Conservation (phyloP, 2,888 invertebrate species). For the Lasius platythorax region DNA sequence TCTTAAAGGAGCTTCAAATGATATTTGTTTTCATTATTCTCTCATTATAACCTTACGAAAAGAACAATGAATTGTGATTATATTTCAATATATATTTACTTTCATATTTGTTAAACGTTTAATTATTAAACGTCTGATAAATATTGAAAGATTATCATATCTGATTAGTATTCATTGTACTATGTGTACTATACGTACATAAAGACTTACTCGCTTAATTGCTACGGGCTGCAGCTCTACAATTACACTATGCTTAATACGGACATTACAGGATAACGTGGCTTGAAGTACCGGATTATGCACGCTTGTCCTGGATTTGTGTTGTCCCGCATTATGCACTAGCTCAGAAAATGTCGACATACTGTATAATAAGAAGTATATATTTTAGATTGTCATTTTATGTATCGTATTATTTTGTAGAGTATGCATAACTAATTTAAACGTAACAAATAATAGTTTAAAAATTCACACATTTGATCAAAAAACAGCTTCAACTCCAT, state of each 20-base stretch:
- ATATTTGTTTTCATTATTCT: slow-evolving; percentile 12
- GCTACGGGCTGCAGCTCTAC: slow-evolving; percentile 24
- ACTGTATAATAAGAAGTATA: slow-evolving; percentile 34
- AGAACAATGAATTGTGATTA: background rate
- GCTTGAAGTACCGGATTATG: slow-evolving; percentile 45
- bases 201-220: slow-evolving; percentile 45
- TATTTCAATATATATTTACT: background rate
- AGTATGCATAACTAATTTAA: background rate
- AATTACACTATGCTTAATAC: slow-evolving; percentile 40
- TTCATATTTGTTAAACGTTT: background rate
- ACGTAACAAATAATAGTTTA: background rate
- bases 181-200: background rate
- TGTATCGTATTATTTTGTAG: background rate
- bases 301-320: slow-evolving; percentile 35
- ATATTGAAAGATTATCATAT: slow-evolving; percentile 1
- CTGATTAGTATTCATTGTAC: slow-evolving; percentile 2
- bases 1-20: background rate
- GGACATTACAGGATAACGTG: slow-evolving; percentile 42
- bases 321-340: slow-evolving; percentile 31
- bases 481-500: background rate
- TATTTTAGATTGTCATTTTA: background rate
- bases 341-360: slow-evolving; percentile 39
- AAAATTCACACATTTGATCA: background rate
- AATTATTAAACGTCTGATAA: background rate
- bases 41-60: background rate